Evolutionary conservation across 2,888 invertebrate species (phyloP), one percentile per base, ranked within the genome.

Genomic region (Thera obeliscata): DNA sequence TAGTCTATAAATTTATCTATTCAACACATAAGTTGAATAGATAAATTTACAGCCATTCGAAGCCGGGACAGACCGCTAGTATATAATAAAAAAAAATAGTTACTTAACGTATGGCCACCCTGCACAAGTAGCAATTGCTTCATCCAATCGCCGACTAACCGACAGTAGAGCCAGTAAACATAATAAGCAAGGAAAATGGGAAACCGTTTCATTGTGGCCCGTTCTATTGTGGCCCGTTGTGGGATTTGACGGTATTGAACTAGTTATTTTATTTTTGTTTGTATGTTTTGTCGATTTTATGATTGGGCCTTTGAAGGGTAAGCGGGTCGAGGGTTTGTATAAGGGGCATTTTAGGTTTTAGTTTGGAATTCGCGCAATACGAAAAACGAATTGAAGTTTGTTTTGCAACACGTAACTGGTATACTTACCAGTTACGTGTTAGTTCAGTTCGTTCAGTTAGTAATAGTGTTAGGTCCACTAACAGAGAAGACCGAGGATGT

Each of bases 91-190:
- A 22, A 22, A 22, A 50, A 22, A 50, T 54, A 50, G 3, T 61
- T 50, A n/a, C 35, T 0, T 3, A 63, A 62, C 46, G 12, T 66
- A 67, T 81, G 78, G 82, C 7, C 49, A 67, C 71, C 50, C 55
- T 76, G 72, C 69, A 48, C 58, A 74, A 70, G 72, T 71, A 75
- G 76, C 81, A 81, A 83, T 81, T 79, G 82, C 78, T 77, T 71
- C 74, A 76, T 76, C 76, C 82, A 81, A 83, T 83, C 81, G 81
- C 72, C 72, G 73, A 74, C 74, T 72, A 71, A 74, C 70, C 71
- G 65, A 68, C 74, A 73, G 68, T 71, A 71, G 71, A 71, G 75
- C 73, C 68, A 62, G 70, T 74, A 74, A 73, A 74, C 75, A 75
- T 74, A 76, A 76, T 77, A 74, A 76, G 70, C 66, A 73, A 69